Base-by-base conservation (phyloP, 2,113 vertebrate species). In the Aplodontia rufa region DNA sequence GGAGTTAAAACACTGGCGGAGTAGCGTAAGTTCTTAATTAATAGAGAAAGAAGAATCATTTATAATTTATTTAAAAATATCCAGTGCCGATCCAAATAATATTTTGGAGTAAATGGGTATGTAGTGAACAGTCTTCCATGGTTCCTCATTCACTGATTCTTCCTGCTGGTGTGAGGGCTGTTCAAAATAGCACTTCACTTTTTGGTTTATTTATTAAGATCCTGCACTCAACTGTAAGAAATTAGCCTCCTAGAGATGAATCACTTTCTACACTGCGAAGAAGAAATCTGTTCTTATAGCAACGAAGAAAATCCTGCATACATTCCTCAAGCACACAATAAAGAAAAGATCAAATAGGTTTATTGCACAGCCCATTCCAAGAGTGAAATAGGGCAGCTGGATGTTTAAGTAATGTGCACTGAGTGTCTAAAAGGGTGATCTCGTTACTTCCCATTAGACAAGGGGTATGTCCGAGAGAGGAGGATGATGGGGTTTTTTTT, bases 191-290 rank as follows among this genome's bases (percentile, higher is more conserved):
- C 97, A 98, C 98, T 99, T 98, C 98, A 98, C 97, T 99, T 98
- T 99, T 98, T 97, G 98, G 98, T 98, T 98, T 98, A 98, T 98
- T 98, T 98, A 98, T 98, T 98, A 98, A 98, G 98, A 98, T 98
- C 97, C 96, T 98, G 97, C 98, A 98, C 98, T 99, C 98, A 98
- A 96, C 98, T 98, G 64, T 91, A 98, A 98, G 98, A 98, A 98
- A 99, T 99, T 99, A 98, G 98, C 98, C 98, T 98, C 98, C 98
- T 98, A 98, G 98, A 98, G 98, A 92, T 98, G 98, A 98, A 98
- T 98, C 98, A 3, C 84, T 98, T 98, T 98, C 96, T 98, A 92
- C 95, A 93, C 88, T 72, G 87, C 90, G 97, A 94, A 98, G 95
- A 79, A 96, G 90, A 97, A 96, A 94, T 96, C 79, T 64, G 89